Conservation (phyloP, 2,888 invertebrate species). For the Drosophila barbarae region DNA sequence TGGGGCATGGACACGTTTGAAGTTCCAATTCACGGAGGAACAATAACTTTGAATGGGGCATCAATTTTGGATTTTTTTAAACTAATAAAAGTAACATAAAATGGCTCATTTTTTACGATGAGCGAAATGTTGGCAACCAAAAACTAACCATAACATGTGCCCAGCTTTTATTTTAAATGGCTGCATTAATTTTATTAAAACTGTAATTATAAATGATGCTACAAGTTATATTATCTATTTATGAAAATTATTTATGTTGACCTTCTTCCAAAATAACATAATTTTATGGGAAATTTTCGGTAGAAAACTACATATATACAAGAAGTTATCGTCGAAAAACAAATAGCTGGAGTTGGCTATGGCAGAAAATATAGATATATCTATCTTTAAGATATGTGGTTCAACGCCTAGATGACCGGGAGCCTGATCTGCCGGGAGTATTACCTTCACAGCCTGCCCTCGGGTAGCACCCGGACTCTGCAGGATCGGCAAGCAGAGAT, state of each 20-base stretch:
- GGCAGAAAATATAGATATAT: too few species aligned
- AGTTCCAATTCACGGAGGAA: not conserved
- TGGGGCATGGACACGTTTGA: not conserved
- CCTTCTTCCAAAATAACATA: not conserved
- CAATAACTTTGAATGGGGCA: slow-evolving; percentile 6
- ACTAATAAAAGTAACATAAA: slow-evolving; percentile 5
- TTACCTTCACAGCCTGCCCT: too few species aligned
- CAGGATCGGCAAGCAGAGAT: not conserved
- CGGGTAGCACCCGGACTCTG: not conserved
- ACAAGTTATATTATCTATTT: not conserved
- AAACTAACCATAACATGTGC: not conserved
- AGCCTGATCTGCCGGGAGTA: too few species aligned
- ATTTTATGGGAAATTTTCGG: too few species aligned
- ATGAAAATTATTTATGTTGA: not conserved
- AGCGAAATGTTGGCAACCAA: not conserved
- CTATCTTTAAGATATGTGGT: too few species aligned
- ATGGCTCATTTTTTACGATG: not conserved
- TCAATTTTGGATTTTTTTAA: slow-evolving; percentile 4
- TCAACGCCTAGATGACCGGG: too few species aligned
- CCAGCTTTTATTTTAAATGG: not conserved
- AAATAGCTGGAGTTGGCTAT: too few species aligned
- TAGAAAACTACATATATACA: too few species aligned
- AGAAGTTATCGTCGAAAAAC: too few species aligned
- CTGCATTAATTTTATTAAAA: not conserved
- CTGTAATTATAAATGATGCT: not conserved